Conservation (phyloP, 1,140 invertebrate species). For the Trichomalopsis sarcophagae region DNA sequence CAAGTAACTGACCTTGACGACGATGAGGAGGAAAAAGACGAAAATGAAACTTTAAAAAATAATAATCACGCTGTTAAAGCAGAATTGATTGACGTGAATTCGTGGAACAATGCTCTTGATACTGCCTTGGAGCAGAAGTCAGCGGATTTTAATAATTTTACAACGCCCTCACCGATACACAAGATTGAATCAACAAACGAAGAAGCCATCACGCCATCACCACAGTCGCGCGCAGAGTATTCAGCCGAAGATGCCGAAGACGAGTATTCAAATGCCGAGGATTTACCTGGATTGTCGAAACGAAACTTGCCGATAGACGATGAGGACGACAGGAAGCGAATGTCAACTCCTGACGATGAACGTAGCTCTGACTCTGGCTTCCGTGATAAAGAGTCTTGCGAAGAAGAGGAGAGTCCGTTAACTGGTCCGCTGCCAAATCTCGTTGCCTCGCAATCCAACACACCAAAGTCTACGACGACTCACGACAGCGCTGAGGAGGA, state of each 20-base stretch:
- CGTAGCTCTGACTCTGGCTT: conserved; percentile 76
- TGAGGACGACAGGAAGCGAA: conserved; percentile 72
- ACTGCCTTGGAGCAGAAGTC: conserved; percentile 65
- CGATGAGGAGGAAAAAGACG: neutral
- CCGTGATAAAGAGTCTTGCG: conserved; percentile 75
- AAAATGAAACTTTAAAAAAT: conserved; percentile 3
- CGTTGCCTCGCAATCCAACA: conserved; percentile 45
- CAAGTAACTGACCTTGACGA: conserved; percentile 46
- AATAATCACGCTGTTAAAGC: conserved; percentile 39
- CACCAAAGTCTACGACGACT: conserved; percentile 25
- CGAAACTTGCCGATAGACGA: conserved; percentile 62
- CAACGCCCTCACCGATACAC: conserved; percentile 30
- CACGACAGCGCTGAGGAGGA: conserved; percentile 66
- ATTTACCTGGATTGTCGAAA: conserved; percentile 54
- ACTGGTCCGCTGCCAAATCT: conserved; percentile 51
- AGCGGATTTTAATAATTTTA: conserved; percentile 60
- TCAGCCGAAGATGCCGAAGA: conserved; percentile 61
- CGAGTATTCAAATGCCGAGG: conserved; percentile 64
- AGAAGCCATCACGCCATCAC: conserved; percentile 58
- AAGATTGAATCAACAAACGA: conserved; percentile 51
- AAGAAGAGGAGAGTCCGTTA: conserved; percentile 73
- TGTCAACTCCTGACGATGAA: conserved; percentile 76
- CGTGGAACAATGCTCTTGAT: conserved; percentile 68
- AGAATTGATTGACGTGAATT: conserved; percentile 61
- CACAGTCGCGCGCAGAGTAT: conserved; percentile 60